These are phyloP conservation scores for Tetropium fuscum DNA, from an alignment of 2,888 invertebrate species.

Conservation along the genomic window DNA sequence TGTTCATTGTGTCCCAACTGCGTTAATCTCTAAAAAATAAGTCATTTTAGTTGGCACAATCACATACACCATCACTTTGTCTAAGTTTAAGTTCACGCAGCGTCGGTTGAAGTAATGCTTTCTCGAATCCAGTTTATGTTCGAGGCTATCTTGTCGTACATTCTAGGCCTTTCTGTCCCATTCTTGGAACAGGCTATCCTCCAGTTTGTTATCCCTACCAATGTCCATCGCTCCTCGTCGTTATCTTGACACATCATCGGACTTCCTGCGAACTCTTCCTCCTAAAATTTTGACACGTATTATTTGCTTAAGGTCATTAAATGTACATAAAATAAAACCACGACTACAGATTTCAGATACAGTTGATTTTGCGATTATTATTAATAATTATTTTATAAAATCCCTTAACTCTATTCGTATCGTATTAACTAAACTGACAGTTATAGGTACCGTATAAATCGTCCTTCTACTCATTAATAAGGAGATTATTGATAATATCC, in stretches of 20 bases:
- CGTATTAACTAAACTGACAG: too few species aligned
- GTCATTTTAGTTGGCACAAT: slow-evolving; percentile 13
- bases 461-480: too few species aligned
- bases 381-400: too few species aligned
- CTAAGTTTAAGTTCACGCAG: slow-evolving; percentile 3
- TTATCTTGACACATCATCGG: slow-evolving; percentile 85
- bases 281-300: too few species aligned
- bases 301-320: too few species aligned
- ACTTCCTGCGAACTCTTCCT: slow-evolving; percentile 90
- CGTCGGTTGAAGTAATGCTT: slow-evolving; percentile 56
- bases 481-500: too few species aligned
- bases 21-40: background rate
- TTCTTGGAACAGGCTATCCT: slow-evolving; percentile 86
- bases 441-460: too few species aligned
- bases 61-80: background rate
- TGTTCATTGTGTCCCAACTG: background rate
- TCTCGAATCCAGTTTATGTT: slow-evolving; percentile 89
- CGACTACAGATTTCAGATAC: too few species aligned
- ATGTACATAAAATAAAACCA: too few species aligned
- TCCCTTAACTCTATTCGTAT: too few species aligned
- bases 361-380: too few species aligned
- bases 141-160: slow-evolving; percentile 85
- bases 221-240: slow-evolving; percentile 80
- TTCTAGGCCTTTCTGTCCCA: slow-evolving; percentile 81
- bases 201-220: slow-evolving; percentile 87